Conservation (phyloP, 2,888 invertebrate genomes). For the Macrosoma leucophasiata region DNA sequence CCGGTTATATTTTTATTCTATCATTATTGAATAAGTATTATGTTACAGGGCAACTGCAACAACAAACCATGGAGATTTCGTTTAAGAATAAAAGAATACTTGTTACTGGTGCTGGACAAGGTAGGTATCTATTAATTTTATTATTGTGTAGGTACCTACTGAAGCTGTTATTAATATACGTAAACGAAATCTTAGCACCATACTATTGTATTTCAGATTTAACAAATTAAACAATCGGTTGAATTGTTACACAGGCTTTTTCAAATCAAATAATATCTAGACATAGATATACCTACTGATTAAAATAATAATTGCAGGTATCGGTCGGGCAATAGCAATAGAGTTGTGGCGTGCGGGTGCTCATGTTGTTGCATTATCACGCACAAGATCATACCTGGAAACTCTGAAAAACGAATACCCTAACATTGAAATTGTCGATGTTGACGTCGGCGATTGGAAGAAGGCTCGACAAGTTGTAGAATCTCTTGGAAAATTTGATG, state of each 20-base stretch:
- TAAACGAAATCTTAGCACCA: too few species aligned
- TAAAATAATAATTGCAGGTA: conserved; percentile 46
- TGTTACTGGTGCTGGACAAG: conserved; percentile 91
- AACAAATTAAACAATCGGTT: too few species aligned
- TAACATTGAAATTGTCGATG: conserved; percentile 70
- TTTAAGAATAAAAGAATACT: conserved; percentile 84
- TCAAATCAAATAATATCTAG: too few species aligned
- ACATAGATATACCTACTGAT: too few species aligned
- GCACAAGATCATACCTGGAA: conserved; percentile 75
- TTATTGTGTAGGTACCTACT: too few species aligned
- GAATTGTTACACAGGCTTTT: too few species aligned
- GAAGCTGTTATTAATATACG: too few species aligned
- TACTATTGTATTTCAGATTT: too few species aligned
- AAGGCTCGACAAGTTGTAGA: conserved; percentile 66
- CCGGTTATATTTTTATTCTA: too few species aligned
- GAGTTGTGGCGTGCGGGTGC: conserved; percentile 77
- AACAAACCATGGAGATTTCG: conserved; percentile 55
- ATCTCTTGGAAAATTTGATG: conserved; percentile 77
- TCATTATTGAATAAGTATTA: too few species aligned
- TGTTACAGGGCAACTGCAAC: too few species aligned
- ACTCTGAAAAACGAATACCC: conserved; percentile 67
- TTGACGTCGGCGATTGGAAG: conserved; percentile 82
- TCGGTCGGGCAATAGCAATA: conserved; percentile 79
- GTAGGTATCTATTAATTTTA: too few species aligned
- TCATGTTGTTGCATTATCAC: conserved; percentile 81